Evolutionary conservation across 92 coral and sea anemone genomes (phyloP).

Genomic region (Siderastrea siderea): DNA sequence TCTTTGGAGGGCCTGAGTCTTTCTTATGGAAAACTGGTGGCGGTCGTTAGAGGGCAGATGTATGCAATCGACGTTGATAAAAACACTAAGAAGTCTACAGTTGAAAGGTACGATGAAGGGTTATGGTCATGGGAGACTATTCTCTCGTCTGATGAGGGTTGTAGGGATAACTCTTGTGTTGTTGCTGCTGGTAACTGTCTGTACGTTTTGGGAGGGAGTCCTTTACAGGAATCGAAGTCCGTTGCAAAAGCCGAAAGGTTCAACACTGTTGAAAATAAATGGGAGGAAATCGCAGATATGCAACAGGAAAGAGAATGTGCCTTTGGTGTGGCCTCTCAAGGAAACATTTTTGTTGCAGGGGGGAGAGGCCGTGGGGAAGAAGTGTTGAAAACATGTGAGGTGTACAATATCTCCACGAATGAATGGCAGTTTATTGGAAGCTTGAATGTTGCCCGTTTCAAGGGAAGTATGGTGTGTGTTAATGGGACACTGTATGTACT

Average conservation of each 20-base stretch:
- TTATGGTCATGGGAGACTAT: too few species aligned
- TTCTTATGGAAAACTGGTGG: not conserved
- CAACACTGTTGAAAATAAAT: too few species aligned
- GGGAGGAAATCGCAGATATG: too few species aligned
- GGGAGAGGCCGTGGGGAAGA: too few species aligned
- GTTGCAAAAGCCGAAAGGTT: too few species aligned
- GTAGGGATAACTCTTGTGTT: not conserved
- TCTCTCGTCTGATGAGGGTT: too few species aligned
- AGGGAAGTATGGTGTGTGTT: conserved; percentile 13
- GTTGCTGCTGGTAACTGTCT: conserved; percentile 19
- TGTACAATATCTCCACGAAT: too few species aligned
- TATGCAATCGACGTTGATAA: too few species aligned
- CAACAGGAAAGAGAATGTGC: not conserved
- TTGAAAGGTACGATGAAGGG: not conserved
- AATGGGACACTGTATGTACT: conserved; percentile 12
- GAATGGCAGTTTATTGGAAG: conserved; percentile 8
- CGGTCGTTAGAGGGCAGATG: not conserved
- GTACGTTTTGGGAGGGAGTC: conserved; percentile 26
- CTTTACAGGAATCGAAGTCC: too few species aligned
- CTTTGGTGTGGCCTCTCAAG: conserved; percentile 1
- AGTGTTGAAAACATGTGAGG: not conserved
- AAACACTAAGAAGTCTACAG: not conserved
- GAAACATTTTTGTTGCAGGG: conserved; percentile 13
- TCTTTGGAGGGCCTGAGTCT: not conserved
- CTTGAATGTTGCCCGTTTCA: not conserved